Percentiles rank a stretch among this genome's conserved stretches.
phyloP scores from a whole-genome alignment of 2,113 vertebrate species.

The Gasterosteus aculeatus region DNA sequence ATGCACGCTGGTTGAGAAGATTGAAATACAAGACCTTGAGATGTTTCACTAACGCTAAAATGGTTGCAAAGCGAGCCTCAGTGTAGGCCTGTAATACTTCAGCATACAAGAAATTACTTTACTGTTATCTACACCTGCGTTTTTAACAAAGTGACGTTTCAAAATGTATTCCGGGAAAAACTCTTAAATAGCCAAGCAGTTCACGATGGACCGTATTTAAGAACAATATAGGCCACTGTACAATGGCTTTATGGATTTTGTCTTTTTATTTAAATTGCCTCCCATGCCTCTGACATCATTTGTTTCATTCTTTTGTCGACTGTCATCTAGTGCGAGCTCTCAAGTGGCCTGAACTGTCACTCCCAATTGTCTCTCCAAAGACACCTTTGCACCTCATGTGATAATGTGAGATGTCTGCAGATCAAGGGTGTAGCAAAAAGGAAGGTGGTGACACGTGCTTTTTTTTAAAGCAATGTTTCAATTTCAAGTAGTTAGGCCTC shows the following conservation, averaged over 20 bases:
- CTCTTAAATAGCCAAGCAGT: not conserved
- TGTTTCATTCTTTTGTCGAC: constrained; percentile 1
- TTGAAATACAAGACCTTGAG: not conserved
- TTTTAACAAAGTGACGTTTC: not conserved
- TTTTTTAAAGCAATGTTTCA: not conserved
- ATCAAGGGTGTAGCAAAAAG: not conserved
- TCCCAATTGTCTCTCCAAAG: not conserved
- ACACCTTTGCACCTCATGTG: constrained; percentile 38
- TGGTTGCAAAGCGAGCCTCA: not conserved
- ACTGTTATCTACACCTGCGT: not conserved
- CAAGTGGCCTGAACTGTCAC: constrained; percentile 29
- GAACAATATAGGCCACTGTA: not conserved
- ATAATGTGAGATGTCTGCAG: constrained; percentile 20
- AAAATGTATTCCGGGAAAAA: constrained; percentile 1
- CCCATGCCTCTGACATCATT: constrained; percentile 9
- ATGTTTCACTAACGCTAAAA: not conserved
- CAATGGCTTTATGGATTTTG: not conserved
- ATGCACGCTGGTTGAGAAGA: not conserved
- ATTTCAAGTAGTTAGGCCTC: not conserved
- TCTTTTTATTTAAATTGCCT: constrained; percentile 15
- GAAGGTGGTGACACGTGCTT: not conserved
- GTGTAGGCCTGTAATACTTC: not conserved
- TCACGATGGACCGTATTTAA: not conserved
- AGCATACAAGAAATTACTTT: not conserved
- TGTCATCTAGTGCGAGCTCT: constrained; percentile 11